A percentile compares a stretch with the other conserved stretches of the same genome.
Evolutionary conservation across 64 coral and sea anemone genomes (phyloP).

Genomic region (Catalaphyllia jardinei): DNA sequence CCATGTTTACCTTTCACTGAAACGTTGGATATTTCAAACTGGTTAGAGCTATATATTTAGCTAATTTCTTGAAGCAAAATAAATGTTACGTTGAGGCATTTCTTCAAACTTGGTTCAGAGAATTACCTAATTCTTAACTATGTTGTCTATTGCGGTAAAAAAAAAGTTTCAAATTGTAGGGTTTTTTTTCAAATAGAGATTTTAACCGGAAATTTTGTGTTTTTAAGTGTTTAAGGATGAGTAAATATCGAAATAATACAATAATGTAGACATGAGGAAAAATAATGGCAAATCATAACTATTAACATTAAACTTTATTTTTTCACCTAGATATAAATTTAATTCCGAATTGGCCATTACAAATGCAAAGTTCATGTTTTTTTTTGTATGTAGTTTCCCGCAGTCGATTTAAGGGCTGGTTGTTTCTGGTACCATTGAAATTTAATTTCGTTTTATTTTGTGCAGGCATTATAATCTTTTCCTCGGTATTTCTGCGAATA

Average conservation of each 20-base stretch:
- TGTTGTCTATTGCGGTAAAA: too few species aligned
- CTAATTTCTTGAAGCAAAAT: not conserved
- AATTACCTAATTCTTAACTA: too few species aligned
- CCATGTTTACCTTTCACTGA: not conserved
- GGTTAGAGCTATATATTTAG: too few species aligned
- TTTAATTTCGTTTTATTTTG: too few species aligned
- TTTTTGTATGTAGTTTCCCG: not conserved
- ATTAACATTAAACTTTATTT: conserved; percentile 2
- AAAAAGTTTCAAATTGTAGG: not conserved
- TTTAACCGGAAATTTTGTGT: not conserved
- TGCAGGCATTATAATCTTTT: too few species aligned
- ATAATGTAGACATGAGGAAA: not conserved
- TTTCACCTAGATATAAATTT: not conserved
- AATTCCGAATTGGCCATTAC: not conserved
- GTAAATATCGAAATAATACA: not conserved
- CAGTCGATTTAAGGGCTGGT: not conserved
- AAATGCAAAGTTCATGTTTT: not conserved
- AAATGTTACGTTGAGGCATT: not conserved
- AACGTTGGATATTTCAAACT: not conserved
- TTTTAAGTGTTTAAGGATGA: not conserved
- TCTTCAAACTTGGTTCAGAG: too few species aligned
- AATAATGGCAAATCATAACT: not conserved
- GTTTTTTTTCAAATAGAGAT: not conserved
- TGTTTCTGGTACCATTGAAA: not conserved
- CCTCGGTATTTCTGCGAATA: not conserved